Conservation (phyloP, 2,888 invertebrate genomes). For the Xestia rhomboidea region DNA sequence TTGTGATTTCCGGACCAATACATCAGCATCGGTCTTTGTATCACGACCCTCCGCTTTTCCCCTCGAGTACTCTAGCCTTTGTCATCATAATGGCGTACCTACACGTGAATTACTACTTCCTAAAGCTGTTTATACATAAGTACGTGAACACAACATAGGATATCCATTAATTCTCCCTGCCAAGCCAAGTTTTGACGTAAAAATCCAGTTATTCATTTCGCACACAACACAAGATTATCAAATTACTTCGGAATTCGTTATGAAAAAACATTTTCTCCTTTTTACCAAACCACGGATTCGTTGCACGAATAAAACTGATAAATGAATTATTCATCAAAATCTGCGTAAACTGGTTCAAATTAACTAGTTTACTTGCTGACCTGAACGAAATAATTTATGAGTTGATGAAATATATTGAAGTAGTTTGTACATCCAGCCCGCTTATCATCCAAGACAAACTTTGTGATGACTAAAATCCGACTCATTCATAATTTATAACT, state of each 20-base stretch:
- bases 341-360: constrained; percentile 52
- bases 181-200: constrained; percentile 36
- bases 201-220: constrained; percentile 48
- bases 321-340: constrained; percentile 55
- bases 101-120: constrained; percentile 64
- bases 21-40: constrained; percentile 65
- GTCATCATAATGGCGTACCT: constrained; percentile 63
- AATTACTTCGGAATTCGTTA: constrained; percentile 54
- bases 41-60: constrained; percentile 66
- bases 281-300: constrained; percentile 41
- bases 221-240: constrained; percentile 51
- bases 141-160: constrained; percentile 44
- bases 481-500: constrained; percentile 56
- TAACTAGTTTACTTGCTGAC: constrained; percentile 56
- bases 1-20: constrained; percentile 70
- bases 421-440: constrained; percentile 43
- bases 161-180: constrained; percentile 53
- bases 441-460: constrained; percentile 53
- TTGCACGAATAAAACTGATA: constrained; percentile 48
- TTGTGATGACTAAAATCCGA: constrained; percentile 46
- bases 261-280: constrained; percentile 32
- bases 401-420: constrained; percentile 51
- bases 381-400: constrained; percentile 62
- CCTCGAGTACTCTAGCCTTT: constrained; percentile 63
- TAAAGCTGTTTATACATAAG: constrained; percentile 58